Evolutionary conservation across 2,888 invertebrate species (phyloP).

Genomic region (Anoncus sp.): DNA sequence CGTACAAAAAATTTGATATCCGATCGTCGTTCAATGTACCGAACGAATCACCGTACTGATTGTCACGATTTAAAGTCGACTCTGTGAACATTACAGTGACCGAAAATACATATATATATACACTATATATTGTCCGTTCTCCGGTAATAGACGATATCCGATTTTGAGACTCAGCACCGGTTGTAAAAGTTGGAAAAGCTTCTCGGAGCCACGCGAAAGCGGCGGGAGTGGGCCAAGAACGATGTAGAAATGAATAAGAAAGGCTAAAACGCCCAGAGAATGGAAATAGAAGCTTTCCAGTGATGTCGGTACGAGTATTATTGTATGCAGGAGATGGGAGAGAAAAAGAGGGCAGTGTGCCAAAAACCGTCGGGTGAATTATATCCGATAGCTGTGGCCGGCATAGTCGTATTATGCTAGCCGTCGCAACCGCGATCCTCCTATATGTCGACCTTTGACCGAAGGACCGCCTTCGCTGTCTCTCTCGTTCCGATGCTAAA

Average conservation of each 20-base stretch:
- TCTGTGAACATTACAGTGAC: slow-evolving; percentile 1
- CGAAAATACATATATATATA: slow-evolving; percentile 2
- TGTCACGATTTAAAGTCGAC: slow-evolving; percentile 12
- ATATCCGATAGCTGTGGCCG: slow-evolving; percentile 65
- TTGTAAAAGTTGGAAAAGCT: slow-evolving; percentile 43
- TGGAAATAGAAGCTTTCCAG: slow-evolving; percentile 10
- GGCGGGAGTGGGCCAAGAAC: slow-evolving; percentile 3
- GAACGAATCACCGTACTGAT: background rate
- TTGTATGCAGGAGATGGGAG: background rate
- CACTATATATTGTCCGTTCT: background rate
- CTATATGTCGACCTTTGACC: slow-evolving; percentile 54
- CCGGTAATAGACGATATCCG: slow-evolving; percentile 72
- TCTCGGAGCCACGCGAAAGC: slow-evolving; percentile 1
- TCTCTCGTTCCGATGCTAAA: slow-evolving; percentile 44
- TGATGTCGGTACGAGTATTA: background rate
- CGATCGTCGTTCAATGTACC: background rate
- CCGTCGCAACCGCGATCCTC: slow-evolving; percentile 52
- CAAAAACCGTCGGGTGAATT: slow-evolving; percentile 65
- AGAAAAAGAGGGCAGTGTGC: slow-evolving; percentile 64
- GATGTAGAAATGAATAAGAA: slow-evolving; percentile 12
- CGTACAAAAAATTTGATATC: slow-evolving; percentile 4
- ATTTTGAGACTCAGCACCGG: slow-evolving; percentile 69
- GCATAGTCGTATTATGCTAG: slow-evolving; percentile 66
- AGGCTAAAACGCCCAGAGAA: slow-evolving; percentile 14
- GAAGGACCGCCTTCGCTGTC: slow-evolving; percentile 49